A percentile compares a stretch with the other conserved stretches of the same genome.
Evolutionary conservation across 2,888 invertebrate species (phyloP).

Genomic region (Cistogaster globosa): DNA sequence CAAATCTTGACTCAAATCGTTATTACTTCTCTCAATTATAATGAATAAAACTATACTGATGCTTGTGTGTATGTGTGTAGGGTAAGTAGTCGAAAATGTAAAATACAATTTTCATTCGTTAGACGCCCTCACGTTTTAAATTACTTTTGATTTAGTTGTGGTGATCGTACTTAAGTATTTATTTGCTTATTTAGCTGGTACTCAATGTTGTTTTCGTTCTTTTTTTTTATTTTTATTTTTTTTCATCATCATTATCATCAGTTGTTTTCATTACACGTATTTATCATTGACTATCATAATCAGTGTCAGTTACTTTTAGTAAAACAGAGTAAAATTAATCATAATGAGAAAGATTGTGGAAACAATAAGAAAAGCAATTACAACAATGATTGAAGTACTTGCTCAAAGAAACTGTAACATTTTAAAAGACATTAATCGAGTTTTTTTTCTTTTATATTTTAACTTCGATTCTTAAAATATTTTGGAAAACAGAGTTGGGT

Average conservation of each 20-base stretch:
- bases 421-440: conserved; percentile 48
- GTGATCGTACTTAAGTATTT: conserved; percentile 23
- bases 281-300: not conserved
- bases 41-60: not conserved
- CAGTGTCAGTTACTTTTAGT: conserved; percentile 30
- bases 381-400: conserved; percentile 18
- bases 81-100: conserved; percentile 5
- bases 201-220: not conserved
- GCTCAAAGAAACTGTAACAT: conserved; percentile 44
- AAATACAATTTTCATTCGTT: conserved; percentile 52
- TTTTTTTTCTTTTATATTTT: conserved; percentile 9
- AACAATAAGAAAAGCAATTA: conserved; percentile 29
- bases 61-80: not conserved
- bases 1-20: too few species aligned
- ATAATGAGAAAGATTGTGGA: conserved; percentile 1
- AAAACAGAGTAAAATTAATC: conserved; percentile 44
- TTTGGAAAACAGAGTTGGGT: conserved; percentile 15
- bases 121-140: conserved; percentile 68
- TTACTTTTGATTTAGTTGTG: conserved; percentile 54
- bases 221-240: conserved; percentile 12
- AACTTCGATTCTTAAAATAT: conserved; percentile 2
- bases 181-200: not conserved
- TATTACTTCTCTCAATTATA: not conserved
- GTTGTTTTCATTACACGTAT: not conserved
- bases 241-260: conserved; percentile 41